Conservation (phyloP, 2,888 invertebrate genomes). For the Eucera pruinosa region DNA sequence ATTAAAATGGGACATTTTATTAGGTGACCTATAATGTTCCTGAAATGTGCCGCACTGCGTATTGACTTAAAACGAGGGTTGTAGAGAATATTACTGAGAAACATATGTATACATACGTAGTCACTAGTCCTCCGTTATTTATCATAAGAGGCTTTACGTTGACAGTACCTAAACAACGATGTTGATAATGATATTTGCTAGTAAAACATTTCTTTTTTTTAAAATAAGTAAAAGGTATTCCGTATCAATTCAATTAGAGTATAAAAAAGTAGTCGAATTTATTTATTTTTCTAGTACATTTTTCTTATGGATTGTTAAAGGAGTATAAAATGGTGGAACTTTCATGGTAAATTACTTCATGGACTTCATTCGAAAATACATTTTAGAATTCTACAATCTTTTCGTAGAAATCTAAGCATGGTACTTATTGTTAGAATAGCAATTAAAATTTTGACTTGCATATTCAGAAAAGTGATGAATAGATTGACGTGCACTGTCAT, state of each 20-base stretch:
- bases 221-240: not conserved
- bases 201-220: not conserved
- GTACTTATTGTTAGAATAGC: too few species aligned
- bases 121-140: slow-evolving; percentile 13
- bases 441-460: too few species aligned
- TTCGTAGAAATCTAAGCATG: too few species aligned
- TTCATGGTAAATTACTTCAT: too few species aligned
- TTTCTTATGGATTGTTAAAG: too few species aligned
- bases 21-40: slow-evolving; percentile 3
- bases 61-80: slow-evolving; percentile 26
- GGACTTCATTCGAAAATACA: too few species aligned
- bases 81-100: slow-evolving; percentile 2
- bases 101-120: not conserved
- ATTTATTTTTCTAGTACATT: not conserved
- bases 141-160: not conserved
- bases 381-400: too few species aligned
- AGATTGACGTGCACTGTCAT: too few species aligned
- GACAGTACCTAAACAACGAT: not conserved
- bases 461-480: too few species aligned
- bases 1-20: not conserved
- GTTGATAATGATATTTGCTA: not conserved
- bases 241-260: not conserved
- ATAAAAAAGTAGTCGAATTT: not conserved
- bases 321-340: too few species aligned
- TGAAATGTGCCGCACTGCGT: not conserved